Conservation (phyloP, 2,797 vertebrate genomes). For the Geotrypetes seraphini region DNA sequence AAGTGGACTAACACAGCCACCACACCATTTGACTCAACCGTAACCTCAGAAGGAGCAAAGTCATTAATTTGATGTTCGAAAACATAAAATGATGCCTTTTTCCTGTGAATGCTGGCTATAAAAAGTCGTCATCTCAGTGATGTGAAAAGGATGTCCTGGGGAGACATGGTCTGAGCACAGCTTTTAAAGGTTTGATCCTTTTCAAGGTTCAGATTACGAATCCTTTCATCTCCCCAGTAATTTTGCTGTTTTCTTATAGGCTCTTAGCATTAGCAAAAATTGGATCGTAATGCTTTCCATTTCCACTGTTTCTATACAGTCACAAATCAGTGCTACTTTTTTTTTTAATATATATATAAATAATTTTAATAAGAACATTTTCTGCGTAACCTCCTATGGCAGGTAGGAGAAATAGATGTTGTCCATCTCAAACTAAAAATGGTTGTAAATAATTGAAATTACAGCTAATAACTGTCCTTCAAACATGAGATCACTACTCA, state of each 20-base stretch:
- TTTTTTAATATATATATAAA: too few species aligned
- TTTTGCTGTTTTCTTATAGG: constrained; percentile 16
- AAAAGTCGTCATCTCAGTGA: constrained; percentile 30
- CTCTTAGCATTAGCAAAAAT: constrained; percentile 15
- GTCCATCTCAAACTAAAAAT: neutral
- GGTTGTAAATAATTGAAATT: neutral
- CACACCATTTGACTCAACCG: too few species aligned
- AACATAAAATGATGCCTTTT: constrained; percentile 20
- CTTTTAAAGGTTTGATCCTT: constrained; percentile 27
- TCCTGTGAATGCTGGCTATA: constrained; percentile 28
- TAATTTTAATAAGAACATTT: constrained; percentile 7
- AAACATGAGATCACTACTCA: neutral
- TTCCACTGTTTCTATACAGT: constrained; percentile 7
- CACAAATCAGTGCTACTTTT: too few species aligned
- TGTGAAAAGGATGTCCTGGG: constrained; percentile 25
- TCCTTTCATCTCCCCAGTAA: constrained; percentile 16
- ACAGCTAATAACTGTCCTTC: constrained; percentile 5
- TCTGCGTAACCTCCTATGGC: constrained; percentile 6
- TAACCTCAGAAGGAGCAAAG: constrained; percentile 13
- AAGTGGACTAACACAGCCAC: too few species aligned
- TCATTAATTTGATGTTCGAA: constrained; percentile 9
- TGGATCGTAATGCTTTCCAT: neutral
- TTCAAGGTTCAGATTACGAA: constrained; percentile 19
- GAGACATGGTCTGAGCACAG: constrained; percentile 17
- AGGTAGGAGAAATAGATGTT: neutral